Conservation (phyloP, 2,113 vertebrate genomes). For the Crocuta crocuta region DNA sequence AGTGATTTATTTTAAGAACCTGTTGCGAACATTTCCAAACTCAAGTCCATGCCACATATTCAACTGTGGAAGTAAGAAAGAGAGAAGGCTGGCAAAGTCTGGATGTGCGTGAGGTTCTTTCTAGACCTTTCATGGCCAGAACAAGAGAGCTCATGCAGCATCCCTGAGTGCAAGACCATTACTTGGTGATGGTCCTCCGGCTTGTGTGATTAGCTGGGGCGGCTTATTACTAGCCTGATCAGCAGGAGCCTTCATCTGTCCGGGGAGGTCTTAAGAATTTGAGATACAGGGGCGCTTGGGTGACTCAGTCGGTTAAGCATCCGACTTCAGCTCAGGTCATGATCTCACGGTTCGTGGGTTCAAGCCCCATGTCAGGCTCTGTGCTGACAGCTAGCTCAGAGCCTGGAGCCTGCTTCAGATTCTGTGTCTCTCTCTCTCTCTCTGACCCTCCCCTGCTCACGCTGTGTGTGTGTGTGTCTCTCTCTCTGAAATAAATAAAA, state of each 20-base stretch:
- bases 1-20: conserved; percentile 3
- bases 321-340: too few species aligned
- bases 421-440: too few species aligned
- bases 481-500: too few species aligned
- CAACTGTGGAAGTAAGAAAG: background rate
- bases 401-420: too few species aligned
- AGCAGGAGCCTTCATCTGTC: background rate
- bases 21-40: background rate
- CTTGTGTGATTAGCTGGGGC: background rate
- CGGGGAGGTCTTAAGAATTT: conserved; percentile 8
- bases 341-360: too few species aligned
- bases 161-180: background rate
- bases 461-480: too few species aligned
- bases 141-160: background rate
- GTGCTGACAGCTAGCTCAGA: too few species aligned
- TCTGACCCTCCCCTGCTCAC: too few species aligned
- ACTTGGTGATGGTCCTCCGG: background rate
- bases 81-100: background rate
- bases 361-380: too few species aligned
- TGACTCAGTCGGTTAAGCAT: too few species aligned
- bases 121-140: background rate
- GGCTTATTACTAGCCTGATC: background rate
- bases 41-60: background rate
- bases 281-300: background rate
- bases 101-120: background rate